phyloP scores from a whole-genome alignment of 2,797 vertebrate genomes.

The Poeciliopsis turneri region DNA sequence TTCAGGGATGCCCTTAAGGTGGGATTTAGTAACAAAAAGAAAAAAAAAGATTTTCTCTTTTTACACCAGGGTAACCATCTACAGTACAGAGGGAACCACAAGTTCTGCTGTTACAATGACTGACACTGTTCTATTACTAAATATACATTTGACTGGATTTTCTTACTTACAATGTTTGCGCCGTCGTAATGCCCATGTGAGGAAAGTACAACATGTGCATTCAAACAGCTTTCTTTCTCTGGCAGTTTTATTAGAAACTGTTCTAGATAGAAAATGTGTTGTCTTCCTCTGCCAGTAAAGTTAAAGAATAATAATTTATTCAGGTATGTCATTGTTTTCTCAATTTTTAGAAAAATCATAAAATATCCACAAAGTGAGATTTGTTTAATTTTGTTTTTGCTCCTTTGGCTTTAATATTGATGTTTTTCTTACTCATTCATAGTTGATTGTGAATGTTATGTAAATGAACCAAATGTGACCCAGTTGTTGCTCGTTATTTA shows the following conservation, averaged over 20 bases:
- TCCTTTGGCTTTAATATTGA: background rate
- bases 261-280: background rate
- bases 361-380: background rate
- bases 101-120: constrained; percentile 13
- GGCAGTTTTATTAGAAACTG: background rate
- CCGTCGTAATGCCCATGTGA: background rate
- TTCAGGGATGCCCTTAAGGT: constrained; percentile 41
- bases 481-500: background rate
- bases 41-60: constrained; percentile 20
- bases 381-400: background rate
- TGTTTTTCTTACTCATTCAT: background rate
- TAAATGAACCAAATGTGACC: background rate
- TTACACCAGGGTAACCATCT: constrained; percentile 24
- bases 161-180: constrained; percentile 12
- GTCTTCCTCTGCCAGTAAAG: background rate
- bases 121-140: constrained; percentile 7
- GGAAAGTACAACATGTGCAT: background rate
- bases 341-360: background rate
- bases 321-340: background rate
- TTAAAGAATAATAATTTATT: background rate
- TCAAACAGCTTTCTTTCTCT: background rate
- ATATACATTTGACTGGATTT: constrained; percentile 10
- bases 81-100: background rate
- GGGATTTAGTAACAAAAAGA: constrained; percentile 40
- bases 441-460: background rate